Base-by-base conservation (phyloP, 2,888 invertebrate genomes). In the Euclidia mi region DNA sequence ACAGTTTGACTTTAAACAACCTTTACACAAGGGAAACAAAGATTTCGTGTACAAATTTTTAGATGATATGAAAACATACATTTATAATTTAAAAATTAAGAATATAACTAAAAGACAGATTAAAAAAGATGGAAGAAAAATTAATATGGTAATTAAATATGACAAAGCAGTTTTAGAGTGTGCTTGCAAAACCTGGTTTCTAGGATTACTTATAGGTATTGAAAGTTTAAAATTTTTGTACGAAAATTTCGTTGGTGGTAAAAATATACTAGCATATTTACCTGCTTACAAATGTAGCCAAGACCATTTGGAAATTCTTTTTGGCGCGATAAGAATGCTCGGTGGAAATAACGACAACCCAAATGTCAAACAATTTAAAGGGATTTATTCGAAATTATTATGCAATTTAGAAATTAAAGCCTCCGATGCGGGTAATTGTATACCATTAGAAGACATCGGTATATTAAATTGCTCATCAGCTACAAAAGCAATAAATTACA, bases 241-340 rank as follows among this genome's bases (percentile, higher is more conserved):
- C 41, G 41, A 43, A 41, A 14, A 14, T 32, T 42, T 63, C 2
- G 20, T 63, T 25, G 43, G 46, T 29, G 17, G 34, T 32, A 51
- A 52, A 11, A 41, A 40, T 20, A 25, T 25, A 7, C 11, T 52
- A 11, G 52, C 34, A 37, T 64, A 59, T 41, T 35, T 64, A 28
- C 46, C 32, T 17, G 53, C 47, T 4, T 56, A 64, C 25, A 37
- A 46, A 15, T 25, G 59, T 6, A 56, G 67, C 18, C 66, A 70
- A 47, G 64, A 65, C n/a, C 62, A 67, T n/a, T 47, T 65, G 1
- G 62, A 63, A 34, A 40, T 67, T 35, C 49, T 53, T n/a, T 56
- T 57, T 62, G 49, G 57, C 6, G 7, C 45, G 11, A 61, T 66
- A 38, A 41, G 65, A 1, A 61, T 51, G 43, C 63, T 59, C 45